Percentiles rank a stretch among this genome's conserved stretches.
These are phyloP conservation scores for Streptopelia turtur DNA, from an alignment of 2,797 vertebrate genomes.

Conservation along the genomic window DNA sequence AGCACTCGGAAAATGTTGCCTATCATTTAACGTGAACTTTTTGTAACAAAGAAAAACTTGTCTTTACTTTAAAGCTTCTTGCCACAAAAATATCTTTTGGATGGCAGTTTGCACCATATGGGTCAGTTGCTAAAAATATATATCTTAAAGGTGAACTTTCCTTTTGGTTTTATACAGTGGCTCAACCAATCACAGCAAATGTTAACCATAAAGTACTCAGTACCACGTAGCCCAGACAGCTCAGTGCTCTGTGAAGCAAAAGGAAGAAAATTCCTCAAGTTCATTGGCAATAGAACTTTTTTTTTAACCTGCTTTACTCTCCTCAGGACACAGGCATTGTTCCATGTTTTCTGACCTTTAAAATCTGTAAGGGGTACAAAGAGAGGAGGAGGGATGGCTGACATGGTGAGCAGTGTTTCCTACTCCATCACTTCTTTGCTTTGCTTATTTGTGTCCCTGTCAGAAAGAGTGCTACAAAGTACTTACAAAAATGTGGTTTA, in stretches of 20 bases:
- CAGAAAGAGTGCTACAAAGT: background rate
- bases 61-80: background rate
- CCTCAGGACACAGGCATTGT: background rate
- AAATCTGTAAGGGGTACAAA: background rate
- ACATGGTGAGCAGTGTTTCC: background rate
- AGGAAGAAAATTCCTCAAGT: background rate
- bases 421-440: background rate
- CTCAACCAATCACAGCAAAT: conserved; percentile 51
- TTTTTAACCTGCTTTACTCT: background rate
- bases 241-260: background rate
- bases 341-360: conserved; percentile 13
- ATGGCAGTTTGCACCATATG: background rate
- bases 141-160: conserved; percentile 31
- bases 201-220: background rate
- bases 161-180: background rate
- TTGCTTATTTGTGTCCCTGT: background rate
- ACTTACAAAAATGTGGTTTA: background rate
- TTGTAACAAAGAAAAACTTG: background rate
- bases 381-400: background rate
- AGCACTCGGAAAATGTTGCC: background rate
- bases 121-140: conserved; percentile 38
- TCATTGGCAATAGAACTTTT: background rate
- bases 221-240: background rate
- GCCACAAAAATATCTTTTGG: conserved; percentile 17
- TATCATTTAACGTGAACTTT: background rate